These are phyloP conservation scores for Acanthochromis polyacanthus DNA, from an alignment of 2,113 vertebrate species.

Conservation along the genomic window DNA sequence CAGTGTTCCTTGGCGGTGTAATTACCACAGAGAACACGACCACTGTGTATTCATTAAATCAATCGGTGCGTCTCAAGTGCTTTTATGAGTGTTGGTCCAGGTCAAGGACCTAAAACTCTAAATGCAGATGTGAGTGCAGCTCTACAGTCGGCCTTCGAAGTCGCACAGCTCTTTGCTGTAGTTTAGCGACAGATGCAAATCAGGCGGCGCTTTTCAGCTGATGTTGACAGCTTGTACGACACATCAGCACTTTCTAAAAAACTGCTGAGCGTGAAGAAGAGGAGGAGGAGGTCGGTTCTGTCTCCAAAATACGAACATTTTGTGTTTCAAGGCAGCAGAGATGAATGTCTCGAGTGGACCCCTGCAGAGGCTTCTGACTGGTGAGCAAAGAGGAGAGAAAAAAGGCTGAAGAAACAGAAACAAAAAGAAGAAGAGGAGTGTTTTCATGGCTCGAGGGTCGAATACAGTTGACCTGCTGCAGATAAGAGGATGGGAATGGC, in stretches of 20 bases:
- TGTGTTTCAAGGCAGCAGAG: constrained; percentile 12
- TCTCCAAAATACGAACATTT: constrained; percentile 31
- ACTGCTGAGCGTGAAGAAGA: too few relatives aligned
- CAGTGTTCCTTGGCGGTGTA: neutral
- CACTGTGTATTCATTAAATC: constrained; percentile 17
- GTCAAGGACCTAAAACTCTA: constrained; percentile 10
- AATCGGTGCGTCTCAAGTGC: constrained; percentile 17
- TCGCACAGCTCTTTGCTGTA: neutral
- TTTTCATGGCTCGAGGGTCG: constrained; percentile 15
- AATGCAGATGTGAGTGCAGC: constrained; percentile 3
- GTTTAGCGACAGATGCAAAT: constrained; percentile 6
- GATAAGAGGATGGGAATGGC: neutral
- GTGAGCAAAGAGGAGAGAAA: neutral
- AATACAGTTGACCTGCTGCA: constrained; percentile 37
- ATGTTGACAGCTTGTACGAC: constrained; percentile 38
- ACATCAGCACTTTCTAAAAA: constrained; percentile 45
- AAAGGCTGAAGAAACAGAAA: neutral
- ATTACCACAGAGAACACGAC: neutral
- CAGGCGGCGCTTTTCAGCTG: constrained; percentile 4
- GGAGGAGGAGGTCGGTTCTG: constrained; percentile 13
- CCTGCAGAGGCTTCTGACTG: neutral
- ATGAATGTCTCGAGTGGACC: neutral
- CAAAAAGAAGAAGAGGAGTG: neutral
- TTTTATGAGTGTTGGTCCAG: neutral
- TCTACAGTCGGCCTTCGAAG: neutral